Conservation (phyloP, 2,113 vertebrate genomes). For the Cyanoramphus novaezelandiae region DNA sequence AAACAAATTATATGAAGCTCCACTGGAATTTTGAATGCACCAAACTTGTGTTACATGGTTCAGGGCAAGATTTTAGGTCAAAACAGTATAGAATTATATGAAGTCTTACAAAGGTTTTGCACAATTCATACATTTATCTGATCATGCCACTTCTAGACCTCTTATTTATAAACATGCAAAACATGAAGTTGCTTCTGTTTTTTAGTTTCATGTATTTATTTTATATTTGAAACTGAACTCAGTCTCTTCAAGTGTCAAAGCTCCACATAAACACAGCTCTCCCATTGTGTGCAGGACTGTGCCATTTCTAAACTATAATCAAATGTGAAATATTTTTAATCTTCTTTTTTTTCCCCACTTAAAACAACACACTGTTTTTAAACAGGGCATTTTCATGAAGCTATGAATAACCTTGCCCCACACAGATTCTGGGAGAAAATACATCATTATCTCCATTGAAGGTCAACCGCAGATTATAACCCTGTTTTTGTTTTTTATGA, state of each 20-base stretch:
- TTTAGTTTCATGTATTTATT: neutral
- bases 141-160: neutral
- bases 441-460: conserved; percentile 74
- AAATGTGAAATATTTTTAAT: neutral
- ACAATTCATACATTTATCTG: neutral
- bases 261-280: neutral
- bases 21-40: neutral
- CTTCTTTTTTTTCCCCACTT: neutral
- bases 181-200: neutral
- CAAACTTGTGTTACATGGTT: neutral
- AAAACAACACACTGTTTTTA: conserved; percentile 61
- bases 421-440: conserved; percentile 60
- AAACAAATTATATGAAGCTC: neutral
- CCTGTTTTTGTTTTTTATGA: conserved; percentile 53
- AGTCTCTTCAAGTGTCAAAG: neutral
- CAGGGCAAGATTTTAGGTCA: neutral
- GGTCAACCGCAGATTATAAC: conserved; percentile 75
- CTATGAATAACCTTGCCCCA: conserved; percentile 73
- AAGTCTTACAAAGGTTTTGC: neutral
- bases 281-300: neutral
- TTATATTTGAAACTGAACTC: neutral
- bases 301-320: conserved; percentile 40
- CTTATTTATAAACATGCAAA: neutral
- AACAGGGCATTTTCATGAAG: conserved; percentile 63
- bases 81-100: neutral